Conservation (phyloP, 2,888 invertebrate species). For the Actias luna region DNA sequence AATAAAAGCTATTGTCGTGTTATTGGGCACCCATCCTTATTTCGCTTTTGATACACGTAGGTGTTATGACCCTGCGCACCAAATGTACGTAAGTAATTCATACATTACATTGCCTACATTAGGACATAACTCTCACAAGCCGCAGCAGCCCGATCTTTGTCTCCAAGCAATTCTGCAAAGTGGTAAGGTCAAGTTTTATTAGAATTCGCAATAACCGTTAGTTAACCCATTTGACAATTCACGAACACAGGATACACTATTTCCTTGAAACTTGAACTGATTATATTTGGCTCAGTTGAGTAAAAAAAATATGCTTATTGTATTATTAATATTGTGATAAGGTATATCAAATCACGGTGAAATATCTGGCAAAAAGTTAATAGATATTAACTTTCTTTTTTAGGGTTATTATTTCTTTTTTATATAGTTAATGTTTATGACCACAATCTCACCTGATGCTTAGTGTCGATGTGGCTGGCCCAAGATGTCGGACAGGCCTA, state of each 20-base stretch:
- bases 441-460: no score
- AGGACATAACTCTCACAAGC: conserved; percentile 34
- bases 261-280: conserved; percentile 14
- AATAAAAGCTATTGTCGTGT: conserved; percentile 4
- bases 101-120: conserved; percentile 46
- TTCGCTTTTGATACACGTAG: conserved; percentile 37
- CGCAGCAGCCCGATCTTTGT: conserved; percentile 48
- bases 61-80: conserved; percentile 53
- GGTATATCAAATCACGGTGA: not conserved
- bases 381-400: no score
- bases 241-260: conserved; percentile 14
- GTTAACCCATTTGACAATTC: conserved; percentile 29
- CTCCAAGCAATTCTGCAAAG: conserved; percentile 60
- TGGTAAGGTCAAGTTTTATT: conserved; percentile 64
- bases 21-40: conserved; percentile 32
- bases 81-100: conserved; percentile 54
- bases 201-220: conserved; percentile 42
- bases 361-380: not conserved
- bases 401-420: no score
- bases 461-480: no score
- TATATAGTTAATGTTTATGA: no score
- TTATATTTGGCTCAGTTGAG: not conserved
- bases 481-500: no score
- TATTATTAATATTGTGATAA: not conserved
- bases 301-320: not conserved